Base-by-base conservation (phyloP, 2,888 invertebrate species). In the Yponomeuta sedellus region DNA sequence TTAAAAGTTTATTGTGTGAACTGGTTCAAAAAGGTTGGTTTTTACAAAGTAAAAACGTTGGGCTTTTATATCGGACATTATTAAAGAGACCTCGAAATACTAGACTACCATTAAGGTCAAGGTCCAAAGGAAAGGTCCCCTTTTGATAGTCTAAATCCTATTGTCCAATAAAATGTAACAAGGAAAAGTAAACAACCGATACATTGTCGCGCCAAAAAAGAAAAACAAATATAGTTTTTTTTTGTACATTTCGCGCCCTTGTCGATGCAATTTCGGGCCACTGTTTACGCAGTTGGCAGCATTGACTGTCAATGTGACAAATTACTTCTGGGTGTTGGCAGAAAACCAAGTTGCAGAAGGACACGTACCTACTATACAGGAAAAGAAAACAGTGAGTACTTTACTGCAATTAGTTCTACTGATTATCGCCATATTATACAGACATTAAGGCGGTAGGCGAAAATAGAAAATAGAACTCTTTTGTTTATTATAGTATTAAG, bases 231-330 rank as follows among this genome's bases (percentile, higher is more conserved):
- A n/a, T n/a, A n/a, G 85, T 1, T 20, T 16, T 77, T 44, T 44
- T 52, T 52, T 52, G 3, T 16, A 16, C 16, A 16, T 52, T 72
- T 82, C 80, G 82, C 82, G 85, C 85, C 84, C 85, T 82, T 77
- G 74, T 70, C 72, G 68, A 65, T 73, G 76, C 74, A 75, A 78
- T 78, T 77, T 76, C 72, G 63, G 20, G 64, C 28, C 57, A 62
- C 52, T 85, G 85, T 86, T 86, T 86, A 85, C 81, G 78, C 85
- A 86, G 85, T 86, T 86, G 85, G 85, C 79, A 79, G 75, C 80
- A 73, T 75, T 79, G 82, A 72, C 74, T 80, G 83, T 77, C 82
- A 66, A 12, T 20, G 75, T 82, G 82, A 85, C 80, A 78, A 80
- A 84, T 83, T 75, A 64, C 52, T 39, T 39, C 40, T 59, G 39